phyloP scores from a whole-genome alignment of 2,888 invertebrate species.

The Platycheirus rosarum region DNA sequence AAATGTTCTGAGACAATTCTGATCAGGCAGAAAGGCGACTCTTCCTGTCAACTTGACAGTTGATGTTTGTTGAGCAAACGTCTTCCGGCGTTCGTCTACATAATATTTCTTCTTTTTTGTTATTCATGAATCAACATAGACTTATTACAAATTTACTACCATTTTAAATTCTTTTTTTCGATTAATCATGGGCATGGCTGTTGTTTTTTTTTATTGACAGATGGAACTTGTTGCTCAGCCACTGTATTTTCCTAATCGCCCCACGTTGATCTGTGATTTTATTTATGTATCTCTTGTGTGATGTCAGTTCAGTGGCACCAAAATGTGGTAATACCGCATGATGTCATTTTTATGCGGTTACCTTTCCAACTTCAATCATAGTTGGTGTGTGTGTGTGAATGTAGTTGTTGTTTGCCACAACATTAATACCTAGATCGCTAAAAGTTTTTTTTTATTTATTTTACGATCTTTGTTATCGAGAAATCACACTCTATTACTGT shows the following conservation, averaged over 20 bases:
- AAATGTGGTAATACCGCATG: conserved; percentile 29
- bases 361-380: conserved; percentile 23
- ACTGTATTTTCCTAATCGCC: conserved; percentile 24
- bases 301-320: conserved; percentile 22
- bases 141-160: too few species aligned
- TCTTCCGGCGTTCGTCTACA: not conserved
- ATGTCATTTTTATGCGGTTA: conserved; percentile 49
- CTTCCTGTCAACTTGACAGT: conserved; percentile 32
- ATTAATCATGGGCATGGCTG: conserved; percentile 3
- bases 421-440: not conserved
- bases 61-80: conserved; percentile 7
- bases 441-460: conserved; percentile 2
- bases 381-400: not conserved
- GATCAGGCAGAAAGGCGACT: not conserved
- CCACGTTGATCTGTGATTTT: conserved; percentile 26
- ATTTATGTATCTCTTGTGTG: conserved; percentile 15
- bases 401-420: conserved; percentile 3
- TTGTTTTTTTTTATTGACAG: conserved; percentile 27
- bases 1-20: conserved; percentile 24
- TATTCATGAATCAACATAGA: not conserved
- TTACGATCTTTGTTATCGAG: conserved; percentile 32
- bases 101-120: not conserved
- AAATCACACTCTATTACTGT: not conserved
- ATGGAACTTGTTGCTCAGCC: conserved; percentile 46
- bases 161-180: too few species aligned